Evolutionary conservation across 2,888 invertebrate genomes (phyloP).

Genomic region (Cactoblastis cactorum): DNA sequence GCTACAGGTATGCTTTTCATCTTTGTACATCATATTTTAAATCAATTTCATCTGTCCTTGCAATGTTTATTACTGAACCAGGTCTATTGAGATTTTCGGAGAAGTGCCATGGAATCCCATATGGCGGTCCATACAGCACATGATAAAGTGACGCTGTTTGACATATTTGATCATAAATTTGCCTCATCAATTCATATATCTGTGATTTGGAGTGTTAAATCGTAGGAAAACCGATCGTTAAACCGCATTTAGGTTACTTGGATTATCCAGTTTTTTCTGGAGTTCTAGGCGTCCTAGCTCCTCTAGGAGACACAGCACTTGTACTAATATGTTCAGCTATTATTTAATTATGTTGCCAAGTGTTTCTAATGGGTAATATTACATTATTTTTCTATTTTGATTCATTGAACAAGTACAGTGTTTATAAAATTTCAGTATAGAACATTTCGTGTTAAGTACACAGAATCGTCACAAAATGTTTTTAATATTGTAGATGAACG

Average conservation of each 20-base stretch:
- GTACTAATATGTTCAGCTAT: slow-evolving; percentile 27
- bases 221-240: slow-evolving; percentile 33
- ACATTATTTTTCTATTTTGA: background rate
- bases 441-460: background rate
- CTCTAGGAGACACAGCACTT: slow-evolving; percentile 42
- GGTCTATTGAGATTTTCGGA: slow-evolving; percentile 69
- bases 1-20: slow-evolving; percentile 66
- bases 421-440: background rate
- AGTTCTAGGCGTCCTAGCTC: slow-evolving; percentile 48
- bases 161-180: slow-evolving; percentile 44
- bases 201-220: slow-evolving; percentile 22
- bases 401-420: background rate
- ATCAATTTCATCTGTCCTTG: slow-evolving; percentile 29
- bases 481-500: slow-evolving; percentile 56
- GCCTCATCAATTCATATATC: slow-evolving; percentile 32
- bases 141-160: slow-evolving; percentile 73
- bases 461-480: slow-evolving; percentile 4
- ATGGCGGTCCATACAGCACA: slow-evolving; percentile 78
- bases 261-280: slow-evolving; percentile 52
- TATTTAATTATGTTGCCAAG: slow-evolving; percentile 24
- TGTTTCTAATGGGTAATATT: background rate
- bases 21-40: slow-evolving; percentile 32
- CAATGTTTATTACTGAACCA: slow-evolving; percentile 57
- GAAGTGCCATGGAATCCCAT: slow-evolving; percentile 79
- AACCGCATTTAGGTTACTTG: slow-evolving; percentile 56